Evolutionary conservation across 1,140 invertebrate species (phyloP), one percentile per base, ranked within the genome.

Genomic region (Heliothis subflexa): DNA sequence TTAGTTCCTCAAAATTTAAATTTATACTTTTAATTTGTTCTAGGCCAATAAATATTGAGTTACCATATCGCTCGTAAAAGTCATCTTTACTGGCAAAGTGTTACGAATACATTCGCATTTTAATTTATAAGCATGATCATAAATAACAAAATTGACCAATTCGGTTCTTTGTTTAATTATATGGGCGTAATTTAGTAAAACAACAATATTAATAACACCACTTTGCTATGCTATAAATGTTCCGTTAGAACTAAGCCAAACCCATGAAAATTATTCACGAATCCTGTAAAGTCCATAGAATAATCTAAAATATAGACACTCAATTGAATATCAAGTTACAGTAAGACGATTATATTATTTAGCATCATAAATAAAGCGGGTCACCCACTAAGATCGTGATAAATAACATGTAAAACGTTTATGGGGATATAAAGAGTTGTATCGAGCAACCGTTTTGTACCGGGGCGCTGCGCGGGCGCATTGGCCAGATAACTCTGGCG

Each of bases 11-110:
- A 88, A 86, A 83, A 89, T 87, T 87, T 82, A 87, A 88, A 87
- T 91, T 85, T 88, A 89, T 86, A 88, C 76, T 86, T 87, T 88
- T 87, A 91, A 91, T 91, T 91, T 89, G 86, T 86, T 87, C 52
- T 81, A 87, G 85, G 83, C 81, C 73, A 86, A 89, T 91, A 90
- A 90, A 91, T 91, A 90, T 89, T 89, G 84, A 76, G 83, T 74
- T 81, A 88, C 82, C 83, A 80, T 81, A 57, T 71, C 71, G 81
- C n/a, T 82, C 66, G 86, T 90, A 87, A 92, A 87, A 64, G 90
- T 90, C 86, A 82, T 79, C 64, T 89, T 85, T 84, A 83, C 78
- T 73, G 78, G 66, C 68, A 70, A 85, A 78, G 79, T 85, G 86
- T 81, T 84, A 88, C 83, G 70, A 81, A 84, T 84, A 86, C 61